Base-by-base conservation (phyloP, 2,113 vertebrate species). In the Dinomys branickii region DNA sequence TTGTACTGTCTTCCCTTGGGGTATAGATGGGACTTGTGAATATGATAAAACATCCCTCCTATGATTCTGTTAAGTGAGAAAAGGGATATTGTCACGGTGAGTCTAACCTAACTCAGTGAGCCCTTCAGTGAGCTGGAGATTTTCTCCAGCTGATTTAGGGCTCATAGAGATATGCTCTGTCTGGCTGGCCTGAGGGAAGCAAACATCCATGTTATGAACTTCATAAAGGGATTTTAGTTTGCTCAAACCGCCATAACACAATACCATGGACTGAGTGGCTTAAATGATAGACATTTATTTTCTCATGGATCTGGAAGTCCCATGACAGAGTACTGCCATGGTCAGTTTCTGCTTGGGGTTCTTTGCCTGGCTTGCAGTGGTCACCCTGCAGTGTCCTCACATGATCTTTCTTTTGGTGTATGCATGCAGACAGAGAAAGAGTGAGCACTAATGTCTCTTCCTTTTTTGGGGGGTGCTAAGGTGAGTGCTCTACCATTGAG, bases 141-240 rank as follows among this genome's bases (percentile, higher is more conserved):
- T 90, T 63, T 88, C 69, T 88, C 33, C 24, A 52, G 44, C 14
- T 80, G 73, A 35, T 30, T 44, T 47, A 67, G 75, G 93, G 95
- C 22, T 78, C 75, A 67, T 26, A 9, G 38, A 88, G 77, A 81
- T 50, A 33, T 0, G 9, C 8, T 85, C 54, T 90, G 65, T 85
- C 54, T 90, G 65, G 26, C 41, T 82, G 38, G 35, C 38, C 69
- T 85, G 47, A 38, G 85, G 96, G 82, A 94, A 88, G 69, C 69
- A 88, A 87, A 56, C 88, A 50, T 91, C 7, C 8, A 4, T 77
- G 26, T 52, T 85, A 50, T 30, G 26, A 94, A 56, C 50, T 84
- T 13, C 30, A 30, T 19, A 7, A 35, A 7, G 56, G 16, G 44
- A 19, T 7, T 26, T 89, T 56, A 52, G 17, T 50, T 26, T 35